Base-by-base conservation (phyloP, 2,797 vertebrate species). In the Hoplostethus atlanticus region DNA sequence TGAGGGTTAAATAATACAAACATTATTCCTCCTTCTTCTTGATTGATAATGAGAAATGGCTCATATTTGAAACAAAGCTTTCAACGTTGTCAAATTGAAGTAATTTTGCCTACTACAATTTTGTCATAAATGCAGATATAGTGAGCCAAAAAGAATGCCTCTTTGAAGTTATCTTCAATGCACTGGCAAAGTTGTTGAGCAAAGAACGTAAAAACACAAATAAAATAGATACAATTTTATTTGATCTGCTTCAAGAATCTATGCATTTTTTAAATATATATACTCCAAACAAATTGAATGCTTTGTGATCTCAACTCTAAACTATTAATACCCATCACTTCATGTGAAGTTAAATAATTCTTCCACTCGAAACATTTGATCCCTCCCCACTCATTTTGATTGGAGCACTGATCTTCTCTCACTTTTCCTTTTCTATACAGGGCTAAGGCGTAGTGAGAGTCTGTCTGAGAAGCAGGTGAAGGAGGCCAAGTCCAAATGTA, bases 401-500 rank as follows among this genome's bases (percentile, higher is more conserved):
- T 21, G 21, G 50, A 80, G 63, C 46, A 40, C 21, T 68, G 9
- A 66, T 38, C 46, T 21, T 25, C 38, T 75, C 4, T 64, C 17
- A 64, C 2, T 79, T 68, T 64, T 67, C 12, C 38, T 68, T 84
- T 57, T 73, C 85, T 50, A 57, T 73, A 63, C 36, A 99, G 98
- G 97, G 89, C 96, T 99, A 86, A 93, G 98, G 73, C 94, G 98
- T 77, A 97, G 96, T 5, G 98, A 99, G 88, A 99, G 98, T 84
- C 92, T 96, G 58, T 99, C 98, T 0, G 98, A 99, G 87, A 99
- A 98, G 92, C 98, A 97, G 88, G 96, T 98, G 88, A 99, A 99
- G 85, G 98, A 99, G 91, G 97, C 96, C 65, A 98, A 98, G 88
- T 98, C 97, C 94, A 98, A 97, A 97, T 99, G 98, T 96, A 98